Evolutionary conservation across 92 coral and sea anemone genomes (phyloP).

Genomic region (Phenganax stokvisi): DNA sequence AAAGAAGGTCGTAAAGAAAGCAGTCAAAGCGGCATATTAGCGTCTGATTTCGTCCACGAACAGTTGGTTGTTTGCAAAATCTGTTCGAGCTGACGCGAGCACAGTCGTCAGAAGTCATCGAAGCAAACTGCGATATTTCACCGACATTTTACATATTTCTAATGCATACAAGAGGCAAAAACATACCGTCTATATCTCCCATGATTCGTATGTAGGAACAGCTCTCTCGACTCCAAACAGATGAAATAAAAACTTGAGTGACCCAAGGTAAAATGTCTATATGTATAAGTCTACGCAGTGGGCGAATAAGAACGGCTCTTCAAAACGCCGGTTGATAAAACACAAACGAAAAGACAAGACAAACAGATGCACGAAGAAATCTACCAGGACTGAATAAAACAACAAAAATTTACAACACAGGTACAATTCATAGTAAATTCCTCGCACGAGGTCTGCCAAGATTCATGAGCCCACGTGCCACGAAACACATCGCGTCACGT

Average conservation of each 20-base stretch:
- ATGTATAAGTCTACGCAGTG: background rate
- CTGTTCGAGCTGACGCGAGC: constrained; percentile 41
- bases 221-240: constrained; percentile 22
- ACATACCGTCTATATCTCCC: constrained; percentile 33
- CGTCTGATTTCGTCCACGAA: background rate
- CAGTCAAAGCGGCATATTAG: background rate
- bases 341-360: background rate
- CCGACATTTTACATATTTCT: background rate
- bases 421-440: constrained; percentile 33
- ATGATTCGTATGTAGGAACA: background rate
- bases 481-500: constrained; percentile 29
- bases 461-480: constrained; percentile 36
- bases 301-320: constrained; percentile 18
- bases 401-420: constrained; percentile 30
- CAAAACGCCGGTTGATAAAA: constrained; percentile 29
- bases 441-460: constrained; percentile 26
- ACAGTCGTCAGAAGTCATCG: constrained; percentile 25
- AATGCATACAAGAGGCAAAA: background rate
- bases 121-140: background rate
- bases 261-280: background rate
- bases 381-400: constrained; percentile 2
- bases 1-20: background rate
- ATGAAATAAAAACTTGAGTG: constrained; percentile 24
- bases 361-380: background rate
- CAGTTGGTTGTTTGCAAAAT: constrained; percentile 17